Conservation (phyloP, 2,113 vertebrate genomes). For the Epinephelus moara region DNA sequence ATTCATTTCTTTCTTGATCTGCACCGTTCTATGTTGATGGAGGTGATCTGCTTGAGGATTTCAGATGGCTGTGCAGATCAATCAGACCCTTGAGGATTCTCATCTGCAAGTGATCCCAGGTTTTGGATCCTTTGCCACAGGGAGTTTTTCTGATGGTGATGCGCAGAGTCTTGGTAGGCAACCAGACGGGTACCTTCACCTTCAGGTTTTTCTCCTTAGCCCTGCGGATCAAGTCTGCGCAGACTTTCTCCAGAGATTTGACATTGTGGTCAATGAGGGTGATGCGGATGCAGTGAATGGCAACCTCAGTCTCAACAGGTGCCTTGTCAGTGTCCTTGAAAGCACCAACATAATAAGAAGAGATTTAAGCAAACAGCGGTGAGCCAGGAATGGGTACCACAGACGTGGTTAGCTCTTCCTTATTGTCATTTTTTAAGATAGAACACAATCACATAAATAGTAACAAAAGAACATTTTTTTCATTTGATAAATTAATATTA, state of each 20-base stretch:
- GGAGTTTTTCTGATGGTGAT: slow-evolving; percentile 98
- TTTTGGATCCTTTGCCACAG: slow-evolving; percentile 97
- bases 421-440: too few relatives aligned
- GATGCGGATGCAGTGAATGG: slow-evolving; percentile 96
- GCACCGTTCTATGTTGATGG: slow-evolving; percentile 94
- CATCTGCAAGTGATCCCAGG: slow-evolving; percentile 99
- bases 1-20: too few relatives aligned
- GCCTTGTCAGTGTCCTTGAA: slow-evolving; percentile 98
- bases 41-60: slow-evolving; percentile 99
- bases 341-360: slow-evolving; percentile 65
- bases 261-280: slow-evolving; percentile 98
- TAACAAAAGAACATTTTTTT: too few relatives aligned
- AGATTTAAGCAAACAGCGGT: too few relatives aligned
- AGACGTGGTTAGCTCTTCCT: too few relatives aligned
- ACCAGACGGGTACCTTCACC: slow-evolving; percentile 97
- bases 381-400: too few relatives aligned
- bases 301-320: slow-evolving; percentile 95
- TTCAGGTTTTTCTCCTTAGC: slow-evolving; percentile 98
- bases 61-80: slow-evolving; percentile 97
- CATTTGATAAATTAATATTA: too few relatives aligned
- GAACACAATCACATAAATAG: too few relatives aligned
- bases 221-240: slow-evolving; percentile 96
- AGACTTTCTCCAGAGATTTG: slow-evolving; percentile 99
- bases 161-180: slow-evolving; percentile 99
- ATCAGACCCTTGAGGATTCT: slow-evolving; percentile 98